Base-by-base conservation (phyloP, 2,113 vertebrate species). In the Cygnus buccinator region DNA sequence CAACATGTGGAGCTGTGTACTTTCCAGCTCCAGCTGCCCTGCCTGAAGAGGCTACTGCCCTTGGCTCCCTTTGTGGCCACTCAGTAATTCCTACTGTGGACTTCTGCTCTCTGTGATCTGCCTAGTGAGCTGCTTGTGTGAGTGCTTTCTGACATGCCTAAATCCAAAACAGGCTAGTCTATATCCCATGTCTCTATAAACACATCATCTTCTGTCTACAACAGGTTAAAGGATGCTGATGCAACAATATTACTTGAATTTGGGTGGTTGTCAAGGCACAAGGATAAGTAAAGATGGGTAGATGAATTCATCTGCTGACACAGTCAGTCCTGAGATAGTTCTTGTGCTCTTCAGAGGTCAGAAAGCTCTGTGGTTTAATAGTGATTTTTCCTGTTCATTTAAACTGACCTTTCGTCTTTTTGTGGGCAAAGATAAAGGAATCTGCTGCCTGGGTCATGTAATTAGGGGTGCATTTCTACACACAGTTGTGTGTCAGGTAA, bases 41-140 rank as follows among this genome's bases (percentile, higher is more conserved):
- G 16, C 6, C 1, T 71, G 81, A 90, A 63, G 19, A 15, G 37
- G 13, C 8, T n/a, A 13, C 13, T 57, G 18, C 68, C 46, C 19
- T 25, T 20, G 23, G 25, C 6, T 50, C 31, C 7, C 12, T 35
- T 9, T 9, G 22, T 1, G 8, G 5, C 22, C 21, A 13, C 17
- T 35, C 17, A 4, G 41, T 29, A n/a, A 20, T 9, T 20, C 19
- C 23, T 54, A 4, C 13, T 11, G 16, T 35, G 31, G 35, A 19
- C 37, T 57, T 89, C 55, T 79, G 22, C 55, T 87, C 20, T 20
- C 23, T 14, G 18, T 3, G 3, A 14, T 25, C 31, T 48, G 25
- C 21, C 26, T 61, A 29, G 18, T 0, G 0, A 73, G 5, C 52
- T 74, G 10, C 17, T 83, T 11, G 11, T 4, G 0, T 35, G 28